Base-by-base conservation (phyloP, 1,140 invertebrate species). In the Sycophaga agraensis region DNA sequence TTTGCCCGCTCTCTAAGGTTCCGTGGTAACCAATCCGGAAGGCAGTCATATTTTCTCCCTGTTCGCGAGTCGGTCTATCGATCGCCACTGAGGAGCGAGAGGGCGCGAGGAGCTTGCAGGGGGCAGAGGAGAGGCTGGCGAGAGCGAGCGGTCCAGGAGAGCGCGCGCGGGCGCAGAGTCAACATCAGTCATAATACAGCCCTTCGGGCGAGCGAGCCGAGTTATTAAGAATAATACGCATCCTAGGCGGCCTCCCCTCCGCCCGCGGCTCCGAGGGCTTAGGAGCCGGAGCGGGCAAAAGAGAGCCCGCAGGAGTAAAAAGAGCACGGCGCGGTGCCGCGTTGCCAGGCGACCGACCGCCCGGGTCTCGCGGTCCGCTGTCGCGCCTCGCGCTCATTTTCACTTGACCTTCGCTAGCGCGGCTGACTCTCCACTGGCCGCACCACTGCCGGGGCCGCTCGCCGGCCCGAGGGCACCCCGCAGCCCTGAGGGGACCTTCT, bases 171-270 rank as follows among this genome's bases (percentile, higher is more conserved):
- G 72, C 73, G 78, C 70, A 74, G 72, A 79, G 75, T 81, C 78
- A 80, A 81, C 79, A 80, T 81, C 78, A 79, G 77, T 80, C 79
- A 80, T 80, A 81, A 80, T 79, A 81, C 72, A 61, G 72, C 67
- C 71, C 75, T 76, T 75, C 74, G 70, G 74, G 66, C 66, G 66
- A 62, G 66, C 68, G 65, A 67, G 70, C 67, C 72, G 73, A 76
- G 75, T 81, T 81, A 81, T 81, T 81, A 80, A 78, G 78, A 79
- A 81, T 80, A 80, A 81, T 80, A 81, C 77, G 77, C 76, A 78
- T 78, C 76, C 76, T 80, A 78, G 75, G 71, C 65, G 69, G 68
- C 64, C 61, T 68, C 66, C 66, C 66, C 67, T 68, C 66, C 66
- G 58, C 19, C 56, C 62, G 66, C 65, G 65, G 56, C 65, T 61